Evolutionary conservation across 2,113 vertebrate species (phyloP).

Genomic region (Geococcyx californianus): DNA sequence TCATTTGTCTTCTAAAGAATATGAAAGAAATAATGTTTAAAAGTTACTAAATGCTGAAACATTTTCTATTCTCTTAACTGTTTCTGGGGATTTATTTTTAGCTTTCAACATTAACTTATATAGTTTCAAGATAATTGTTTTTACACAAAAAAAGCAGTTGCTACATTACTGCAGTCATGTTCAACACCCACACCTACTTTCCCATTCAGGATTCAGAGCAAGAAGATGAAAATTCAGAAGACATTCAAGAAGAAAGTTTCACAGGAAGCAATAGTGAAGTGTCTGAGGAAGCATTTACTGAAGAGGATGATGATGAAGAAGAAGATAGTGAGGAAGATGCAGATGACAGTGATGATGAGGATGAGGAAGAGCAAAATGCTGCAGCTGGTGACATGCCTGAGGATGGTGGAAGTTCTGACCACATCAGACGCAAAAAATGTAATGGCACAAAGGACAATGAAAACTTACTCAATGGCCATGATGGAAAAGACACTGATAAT

Average conservation of each 20-base stretch:
- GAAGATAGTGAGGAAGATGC: conserved; percentile 53
- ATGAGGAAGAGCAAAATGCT: conserved; percentile 53
- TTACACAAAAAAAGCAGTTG: not conserved
- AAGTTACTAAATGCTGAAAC: not conserved
- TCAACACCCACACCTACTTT: conserved; percentile 7
- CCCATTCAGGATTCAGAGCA: conserved; percentile 72
- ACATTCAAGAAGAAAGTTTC: conserved; percentile 80
- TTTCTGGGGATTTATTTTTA: not conserved
- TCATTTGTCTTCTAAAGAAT: not conserved
- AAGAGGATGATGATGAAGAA: conserved; percentile 74
- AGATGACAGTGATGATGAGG: conserved; percentile 69
- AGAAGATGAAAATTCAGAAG: conserved; percentile 78
- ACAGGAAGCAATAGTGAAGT: conserved; percentile 83
- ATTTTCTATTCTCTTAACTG: not conserved
- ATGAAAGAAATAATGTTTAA: not conserved
- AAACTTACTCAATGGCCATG: conserved; percentile 69
- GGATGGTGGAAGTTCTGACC: conserved; percentile 15
- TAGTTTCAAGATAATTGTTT: not conserved
- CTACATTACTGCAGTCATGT: not conserved
- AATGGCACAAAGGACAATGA: conserved; percentile 49
- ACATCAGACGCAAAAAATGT: conserved; percentile 56
- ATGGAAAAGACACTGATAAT: conserved; percentile 70
- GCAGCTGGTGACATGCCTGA: conserved; percentile 33
- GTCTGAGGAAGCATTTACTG: conserved; percentile 72
- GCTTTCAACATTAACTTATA: not conserved